Conservation (phyloP, 1,140 invertebrate species). For the Lordiphosa mommai region DNA sequence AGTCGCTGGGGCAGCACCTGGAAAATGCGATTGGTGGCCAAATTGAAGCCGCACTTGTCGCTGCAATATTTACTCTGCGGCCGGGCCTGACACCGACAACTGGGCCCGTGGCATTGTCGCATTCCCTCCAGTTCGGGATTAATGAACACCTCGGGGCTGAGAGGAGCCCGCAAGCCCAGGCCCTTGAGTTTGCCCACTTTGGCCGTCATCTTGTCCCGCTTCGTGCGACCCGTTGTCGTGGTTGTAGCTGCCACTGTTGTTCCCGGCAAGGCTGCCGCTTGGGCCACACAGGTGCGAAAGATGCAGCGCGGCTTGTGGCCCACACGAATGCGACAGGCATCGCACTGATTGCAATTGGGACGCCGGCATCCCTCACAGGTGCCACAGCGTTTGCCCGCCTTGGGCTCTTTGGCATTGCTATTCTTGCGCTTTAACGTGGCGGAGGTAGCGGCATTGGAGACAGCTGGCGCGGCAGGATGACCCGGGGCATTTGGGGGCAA, state of each 20-base stretch:
- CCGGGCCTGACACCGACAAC: slow-evolving; percentile 89
- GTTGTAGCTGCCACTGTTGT: not conserved
- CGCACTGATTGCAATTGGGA: slow-evolving; percentile 89
- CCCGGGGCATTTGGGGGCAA: no score
- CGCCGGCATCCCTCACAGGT: slow-evolving; percentile 90
- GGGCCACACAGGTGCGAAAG: slow-evolving; percentile 79
- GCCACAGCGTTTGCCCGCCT: slow-evolving; percentile 85
- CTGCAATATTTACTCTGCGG: slow-evolving; percentile 97
- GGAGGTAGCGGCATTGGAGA: not conserved
- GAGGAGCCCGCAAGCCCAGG: slow-evolving; percentile 79
- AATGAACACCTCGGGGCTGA: slow-evolving; percentile 81
- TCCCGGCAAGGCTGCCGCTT: slow-evolving; percentile 12
- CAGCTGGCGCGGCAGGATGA: not conserved
- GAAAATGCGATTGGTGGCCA: slow-evolving; percentile 93
- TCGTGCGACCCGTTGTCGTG: slow-evolving; percentile 23
- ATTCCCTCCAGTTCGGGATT: slow-evolving; percentile 80
- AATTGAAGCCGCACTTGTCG: slow-evolving; percentile 93
- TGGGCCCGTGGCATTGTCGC: slow-evolving; percentile 94
- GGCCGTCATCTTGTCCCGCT: slow-evolving; percentile 51
- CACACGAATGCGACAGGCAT: slow-evolving; percentile 89
- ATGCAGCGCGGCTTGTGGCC: slow-evolving; percentile 88
- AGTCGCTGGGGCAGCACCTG: slow-evolving; percentile 92
- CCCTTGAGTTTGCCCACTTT: slow-evolving; percentile 35
- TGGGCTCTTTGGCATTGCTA: slow-evolving; percentile 28
- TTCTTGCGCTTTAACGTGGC: slow-evolving; percentile 33